Evolutionary conservation across 2,888 invertebrate genomes (phyloP).

Genomic region (Orthosia gracilis): DNA sequence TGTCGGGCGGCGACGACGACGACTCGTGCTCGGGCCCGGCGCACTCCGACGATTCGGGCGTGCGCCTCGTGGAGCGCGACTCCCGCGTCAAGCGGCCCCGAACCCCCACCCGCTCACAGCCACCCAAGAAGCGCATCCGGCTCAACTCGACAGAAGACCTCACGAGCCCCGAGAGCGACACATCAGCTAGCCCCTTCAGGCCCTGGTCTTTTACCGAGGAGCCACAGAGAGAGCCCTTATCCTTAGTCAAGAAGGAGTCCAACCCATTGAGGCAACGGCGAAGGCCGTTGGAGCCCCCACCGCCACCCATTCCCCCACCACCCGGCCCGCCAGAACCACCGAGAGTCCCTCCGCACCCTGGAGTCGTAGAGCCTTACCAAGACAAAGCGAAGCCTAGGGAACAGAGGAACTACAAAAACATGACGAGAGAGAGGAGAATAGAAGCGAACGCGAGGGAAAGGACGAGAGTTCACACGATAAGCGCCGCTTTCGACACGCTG

Average conservation of each 20-base stretch:
- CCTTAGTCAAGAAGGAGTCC: conserved; percentile 90
- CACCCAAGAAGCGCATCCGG: conserved; percentile 94
- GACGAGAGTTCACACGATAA: conserved; percentile 98
- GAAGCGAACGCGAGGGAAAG: conserved; percentile 98
- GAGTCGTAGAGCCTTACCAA: conserved; percentile 79
- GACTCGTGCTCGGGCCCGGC: conserved; percentile 90
- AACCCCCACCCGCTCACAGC: conserved; percentile 85
- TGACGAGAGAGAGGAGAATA: conserved; percentile 97
- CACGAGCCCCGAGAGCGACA: conserved; percentile 84
- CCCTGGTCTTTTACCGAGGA: conserved; percentile 92
- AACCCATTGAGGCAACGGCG: conserved; percentile 81
- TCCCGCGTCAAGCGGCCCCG: conserved; percentile 91
- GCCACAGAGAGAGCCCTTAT: conserved; percentile 92
- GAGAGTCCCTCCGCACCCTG: conserved; percentile 91
- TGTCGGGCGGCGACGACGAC: conserved; percentile 94
- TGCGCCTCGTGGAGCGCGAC: conserved; percentile 83
- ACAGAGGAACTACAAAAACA: conserved; percentile 98
- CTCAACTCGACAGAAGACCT: conserved; percentile 84
- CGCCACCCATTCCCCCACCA: conserved; percentile 78
- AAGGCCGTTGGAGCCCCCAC: conserved; percentile 81
- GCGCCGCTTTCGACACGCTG: conserved; percentile 98
- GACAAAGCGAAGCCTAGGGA: conserved; percentile 89
- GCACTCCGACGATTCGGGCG: conserved; percentile 90
- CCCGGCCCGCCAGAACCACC: conserved; percentile 81
- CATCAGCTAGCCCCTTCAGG: conserved; percentile 90